Conservation (phyloP, 1,140 invertebrate species). For the Bombyx mori region ASM3026992v2 NC_085116.1:9634001-9634500, state of each 20-base stretch:
- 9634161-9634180: conserved; percentile 78
- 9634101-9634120: conserved; percentile 92
- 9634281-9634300: conserved; percentile 35
- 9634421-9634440: too few species aligned
- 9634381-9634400: conserved; percentile 11
- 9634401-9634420: too few species aligned
- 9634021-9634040: conserved; percentile 86
- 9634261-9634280: conserved; percentile 42
- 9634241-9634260: conserved; percentile 55
- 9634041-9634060: conserved; percentile 85
- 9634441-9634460: too few species aligned
- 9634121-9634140: conserved; percentile 99
- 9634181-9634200: conserved; percentile 2
- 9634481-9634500: too few species aligned
- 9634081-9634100: conserved; percentile 86
- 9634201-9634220: neutral
- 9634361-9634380: conserved; percentile 12
- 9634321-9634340: conserved; percentile 33
- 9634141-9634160: conserved; percentile 90
- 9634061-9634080: conserved; percentile 95
- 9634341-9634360: conserved; percentile 8
- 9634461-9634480: too few species aligned
- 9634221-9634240: conserved; percentile 35
- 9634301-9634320: conserved; percentile 31
- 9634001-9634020: conserved; percentile 95